Conservation (phyloP, 2,113 vertebrate species). For the Bufo bufo region DNA sequence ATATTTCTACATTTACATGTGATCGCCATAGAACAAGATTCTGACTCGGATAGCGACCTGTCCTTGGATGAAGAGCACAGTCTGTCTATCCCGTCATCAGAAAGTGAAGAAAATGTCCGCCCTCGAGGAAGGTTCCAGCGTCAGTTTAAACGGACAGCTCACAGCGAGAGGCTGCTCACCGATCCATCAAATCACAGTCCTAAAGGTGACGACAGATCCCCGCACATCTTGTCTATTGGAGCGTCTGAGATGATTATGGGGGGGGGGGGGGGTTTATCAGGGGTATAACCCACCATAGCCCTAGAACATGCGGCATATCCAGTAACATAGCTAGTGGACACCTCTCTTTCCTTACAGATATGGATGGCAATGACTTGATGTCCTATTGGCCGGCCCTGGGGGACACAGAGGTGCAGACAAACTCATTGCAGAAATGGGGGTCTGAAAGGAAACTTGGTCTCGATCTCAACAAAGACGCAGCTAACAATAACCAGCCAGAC, state of each 20-base stretch:
- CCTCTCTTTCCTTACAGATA: constrained; percentile 73
- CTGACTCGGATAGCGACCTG: constrained; percentile 93
- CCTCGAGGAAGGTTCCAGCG: constrained; percentile 90
- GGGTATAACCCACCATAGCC: too few relatives aligned
- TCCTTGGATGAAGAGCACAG: constrained; percentile 95
- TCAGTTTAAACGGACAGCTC: constrained; percentile 87
- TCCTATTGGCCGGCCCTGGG: constrained; percentile 96
- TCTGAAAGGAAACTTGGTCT: constrained; percentile 92
- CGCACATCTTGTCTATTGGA: background rate
- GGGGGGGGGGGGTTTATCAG: too few relatives aligned
- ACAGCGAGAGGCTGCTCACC: constrained; percentile 90
- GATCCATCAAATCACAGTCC: constrained; percentile 81
- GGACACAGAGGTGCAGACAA: constrained; percentile 84
- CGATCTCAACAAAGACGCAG: constrained; percentile 89
- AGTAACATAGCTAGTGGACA: constrained; percentile 24
- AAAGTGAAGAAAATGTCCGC: constrained; percentile 93
- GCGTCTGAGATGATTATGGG: too few relatives aligned
- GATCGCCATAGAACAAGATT: constrained; percentile 82
- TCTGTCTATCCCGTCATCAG: constrained; percentile 93
- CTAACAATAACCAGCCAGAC: constrained; percentile 93
- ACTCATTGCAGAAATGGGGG: constrained; percentile 94
- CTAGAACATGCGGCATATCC: background rate
- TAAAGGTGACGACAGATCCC: constrained; percentile 78
- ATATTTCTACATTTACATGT: background rate
- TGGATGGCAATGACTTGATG: constrained; percentile 95